Base-by-base conservation (phyloP, 64 coral and sea anemone species). In the Stichodactyla helianthus region DNA sequence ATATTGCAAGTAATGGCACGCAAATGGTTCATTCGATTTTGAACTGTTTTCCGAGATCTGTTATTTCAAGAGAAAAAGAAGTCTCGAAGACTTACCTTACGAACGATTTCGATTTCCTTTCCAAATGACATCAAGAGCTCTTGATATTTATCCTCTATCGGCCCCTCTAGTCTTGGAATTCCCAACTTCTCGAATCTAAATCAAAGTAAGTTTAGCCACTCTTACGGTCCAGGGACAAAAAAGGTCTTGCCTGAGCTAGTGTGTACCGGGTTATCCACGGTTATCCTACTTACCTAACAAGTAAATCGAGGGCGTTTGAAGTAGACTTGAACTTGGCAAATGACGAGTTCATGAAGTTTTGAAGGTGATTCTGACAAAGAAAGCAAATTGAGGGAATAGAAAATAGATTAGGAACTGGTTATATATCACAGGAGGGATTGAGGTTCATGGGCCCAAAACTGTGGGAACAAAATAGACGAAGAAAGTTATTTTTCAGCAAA, bases 101-200 rank as follows among this genome's bases (percentile, higher is more conserved):
- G 84, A 50, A 95, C 91, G 23, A 89, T 56, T 84, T 95, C 94
- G 20, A 95, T 89, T 65, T 95, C 94, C 59, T 83, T 95, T 55
- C 94, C 94, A 65, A 95, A 95, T 59, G 88, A 81, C 68, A 88
- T 79, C 5, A 95, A 84, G 55, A 95, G 82, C 28, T 89, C 26
- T 6, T 77, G 77, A 58, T 92, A 92, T 59, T 86, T 89, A 2
- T 89, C 79, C 53, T 95, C 94, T 79, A 95, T 92, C 13, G 88
- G 88, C 8, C 59, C 60, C 63, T 92, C 50, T 44, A 95, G 88
- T 63, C 94, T 89, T 2, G 94, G 94, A 76, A 95, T 95, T 60
- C 70, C 86, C n/a, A 95, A 87, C 65, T 95, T 95, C 53, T 92
- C 94, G 55, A 95, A 95, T 85, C 94, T 95, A 64, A 50, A 79